phyloP scores from a whole-genome alignment of 1,140 invertebrate species.

The Dermatophagoides farinae region DNA sequence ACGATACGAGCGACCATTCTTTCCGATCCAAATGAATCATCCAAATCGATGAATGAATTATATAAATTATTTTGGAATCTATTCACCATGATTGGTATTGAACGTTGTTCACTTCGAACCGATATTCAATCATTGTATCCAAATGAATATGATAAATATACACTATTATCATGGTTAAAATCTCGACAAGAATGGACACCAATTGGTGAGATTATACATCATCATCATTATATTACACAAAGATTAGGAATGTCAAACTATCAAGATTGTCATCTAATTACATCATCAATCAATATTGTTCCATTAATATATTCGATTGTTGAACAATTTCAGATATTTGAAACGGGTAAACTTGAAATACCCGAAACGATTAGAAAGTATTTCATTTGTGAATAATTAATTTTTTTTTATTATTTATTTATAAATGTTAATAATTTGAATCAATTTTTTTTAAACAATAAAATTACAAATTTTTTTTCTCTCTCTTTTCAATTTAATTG shows the following conservation, averaged over 20 bases:
- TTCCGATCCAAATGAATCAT: neutral
- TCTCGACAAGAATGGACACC: conserved; percentile 2
- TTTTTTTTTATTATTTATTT: neutral
- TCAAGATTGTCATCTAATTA: neutral
- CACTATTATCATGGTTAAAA: neutral
- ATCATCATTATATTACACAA: neutral
- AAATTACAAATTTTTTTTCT: neutral
- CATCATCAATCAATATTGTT: neutral
- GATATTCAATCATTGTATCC: neutral
- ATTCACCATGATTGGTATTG: neutral
- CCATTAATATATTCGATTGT: conserved; percentile 1
- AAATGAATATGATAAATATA: neutral
- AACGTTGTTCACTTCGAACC: neutral
- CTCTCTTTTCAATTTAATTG: neutral
- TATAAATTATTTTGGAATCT: conserved; percentile 1
- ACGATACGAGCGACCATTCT: neutral
- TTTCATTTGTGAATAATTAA: neutral
- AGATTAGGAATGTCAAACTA: neutral
- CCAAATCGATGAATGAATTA: neutral
- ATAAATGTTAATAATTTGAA: neutral
- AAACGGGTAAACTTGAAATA: neutral
- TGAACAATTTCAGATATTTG: conserved; percentile 5
- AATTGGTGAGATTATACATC: neutral
- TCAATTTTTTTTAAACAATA: neutral
- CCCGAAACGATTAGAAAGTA: conserved; percentile 1